phyloP scores from a whole-genome alignment of 2,888 invertebrate genomes.

The Agrochola macilenta region DNA sequence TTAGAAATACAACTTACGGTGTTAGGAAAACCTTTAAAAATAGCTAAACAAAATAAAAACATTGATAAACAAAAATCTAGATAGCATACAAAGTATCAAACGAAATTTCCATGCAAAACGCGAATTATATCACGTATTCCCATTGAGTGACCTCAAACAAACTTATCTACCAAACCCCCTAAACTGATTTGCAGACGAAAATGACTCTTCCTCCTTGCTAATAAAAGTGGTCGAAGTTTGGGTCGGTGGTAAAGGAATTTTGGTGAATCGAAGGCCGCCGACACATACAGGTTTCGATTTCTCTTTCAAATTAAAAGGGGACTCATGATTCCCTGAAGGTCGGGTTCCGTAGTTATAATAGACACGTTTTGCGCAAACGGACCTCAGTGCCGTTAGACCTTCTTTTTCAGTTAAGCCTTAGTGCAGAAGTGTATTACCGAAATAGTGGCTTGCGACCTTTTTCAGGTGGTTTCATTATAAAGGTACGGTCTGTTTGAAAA shows the following conservation, averaged over 20 bases:
- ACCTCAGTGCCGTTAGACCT: slow-evolving; percentile 57
- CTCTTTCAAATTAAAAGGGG: slow-evolving; percentile 80
- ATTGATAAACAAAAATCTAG: slow-evolving; percentile 46
- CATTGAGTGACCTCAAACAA: slow-evolving; percentile 61
- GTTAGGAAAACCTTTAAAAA: neutral
- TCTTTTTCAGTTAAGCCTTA: slow-evolving; percentile 59
- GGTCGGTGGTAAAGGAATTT: neutral
- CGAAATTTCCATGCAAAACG: slow-evolving; percentile 66
- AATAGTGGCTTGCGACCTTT: slow-evolving; percentile 60
- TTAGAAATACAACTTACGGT: neutral
- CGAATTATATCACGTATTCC: slow-evolving; percentile 65
- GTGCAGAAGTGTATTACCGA: slow-evolving; percentile 41
- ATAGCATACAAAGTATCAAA: slow-evolving; percentile 48
- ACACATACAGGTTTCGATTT: slow-evolving; percentile 76
- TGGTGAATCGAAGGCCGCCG: slow-evolving; percentile 54
- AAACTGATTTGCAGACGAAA: slow-evolving; percentile 27
- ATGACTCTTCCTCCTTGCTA: neutral
- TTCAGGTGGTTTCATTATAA: slow-evolving; percentile 57
- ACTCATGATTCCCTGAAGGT: slow-evolving; percentile 76
- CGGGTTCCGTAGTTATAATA: slow-evolving; percentile 59
- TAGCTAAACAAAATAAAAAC: slow-evolving; percentile 16
- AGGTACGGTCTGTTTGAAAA: slow-evolving; percentile 7
- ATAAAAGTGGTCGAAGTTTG: slow-evolving; percentile 21
- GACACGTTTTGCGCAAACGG: slow-evolving; percentile 63
- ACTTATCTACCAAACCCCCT: neutral